A percentile compares a stretch with the other conserved stretches of the same genome.
Conservation (phyloP, 92 coral and sea anemone genomes). For the Actinostola sp. region DNA sequence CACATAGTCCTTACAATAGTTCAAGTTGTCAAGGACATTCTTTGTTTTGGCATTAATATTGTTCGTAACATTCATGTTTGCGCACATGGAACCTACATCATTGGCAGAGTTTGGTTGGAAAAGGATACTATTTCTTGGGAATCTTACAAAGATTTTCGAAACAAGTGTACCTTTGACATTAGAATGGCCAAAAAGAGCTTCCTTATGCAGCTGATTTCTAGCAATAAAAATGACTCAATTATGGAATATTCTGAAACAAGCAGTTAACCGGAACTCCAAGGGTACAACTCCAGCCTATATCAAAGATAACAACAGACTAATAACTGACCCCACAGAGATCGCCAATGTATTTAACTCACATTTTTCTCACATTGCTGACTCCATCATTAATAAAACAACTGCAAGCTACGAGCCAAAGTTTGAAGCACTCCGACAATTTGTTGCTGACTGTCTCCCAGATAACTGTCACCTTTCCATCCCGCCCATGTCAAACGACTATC, state of each 20-base stretch:
- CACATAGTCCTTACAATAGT: slow-evolving; percentile 61
- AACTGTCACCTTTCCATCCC: slow-evolving; percentile 9
- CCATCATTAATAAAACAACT: slow-evolving; percentile 7
- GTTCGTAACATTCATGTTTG: slow-evolving; percentile 61
- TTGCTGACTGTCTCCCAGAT: slow-evolving; percentile 9
- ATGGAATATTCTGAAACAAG: too few species aligned
- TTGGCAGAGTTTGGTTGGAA: slow-evolving; percentile 38
- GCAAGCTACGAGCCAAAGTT: background rate
- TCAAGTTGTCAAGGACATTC: slow-evolving; percentile 77
- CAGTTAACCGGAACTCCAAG: background rate
- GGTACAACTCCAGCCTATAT: background rate
- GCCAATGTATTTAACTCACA: slow-evolving; percentile 3
- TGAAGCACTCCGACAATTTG: slow-evolving; percentile 8
- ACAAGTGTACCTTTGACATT: too few species aligned
- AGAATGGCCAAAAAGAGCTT: too few species aligned
- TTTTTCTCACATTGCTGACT: slow-evolving; percentile 15
- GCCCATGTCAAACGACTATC: background rate
- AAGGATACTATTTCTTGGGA: slow-evolving; percentile 16
- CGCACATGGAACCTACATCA: slow-evolving; percentile 54
- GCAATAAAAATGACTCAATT: too few species aligned
- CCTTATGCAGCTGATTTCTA: too few species aligned
- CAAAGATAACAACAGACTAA: background rate
- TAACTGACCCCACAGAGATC: background rate
- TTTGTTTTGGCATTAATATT: slow-evolving; percentile 64
- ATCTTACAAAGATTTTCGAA: too few species aligned